phyloP scores from a whole-genome alignment of 1,140 invertebrate genomes.

The Lethocerus indicus region DNA sequence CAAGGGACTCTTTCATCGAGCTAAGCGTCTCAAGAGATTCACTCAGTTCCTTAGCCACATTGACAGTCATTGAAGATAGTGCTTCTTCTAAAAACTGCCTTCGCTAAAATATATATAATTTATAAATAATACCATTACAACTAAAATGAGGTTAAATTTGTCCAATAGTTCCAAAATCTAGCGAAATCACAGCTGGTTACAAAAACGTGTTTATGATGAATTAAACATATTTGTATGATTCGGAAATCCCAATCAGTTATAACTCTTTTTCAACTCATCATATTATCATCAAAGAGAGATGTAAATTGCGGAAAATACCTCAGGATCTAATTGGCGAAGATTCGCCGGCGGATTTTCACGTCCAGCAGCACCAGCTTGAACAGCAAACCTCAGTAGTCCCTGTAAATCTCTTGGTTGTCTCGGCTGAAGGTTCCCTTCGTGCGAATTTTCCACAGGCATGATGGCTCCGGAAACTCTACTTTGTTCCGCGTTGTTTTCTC shows the following conservation, averaged over 20 bases:
- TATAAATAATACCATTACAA: background rate
- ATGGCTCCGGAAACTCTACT: too few relatives aligned
- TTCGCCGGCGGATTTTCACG: background rate
- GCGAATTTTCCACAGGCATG: too few relatives aligned
- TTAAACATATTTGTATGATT: background rate
- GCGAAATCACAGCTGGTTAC: background rate
- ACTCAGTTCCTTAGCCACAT: slow-evolving; percentile 6
- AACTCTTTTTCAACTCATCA: background rate
- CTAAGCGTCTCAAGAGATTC: slow-evolving; percentile 7
- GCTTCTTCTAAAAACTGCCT: slow-evolving; percentile 10
- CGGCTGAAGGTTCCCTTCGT: too few relatives aligned
- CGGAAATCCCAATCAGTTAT: background rate
- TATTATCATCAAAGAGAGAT: background rate
- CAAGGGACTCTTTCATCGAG: background rate
- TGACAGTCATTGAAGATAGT: slow-evolving; percentile 9
- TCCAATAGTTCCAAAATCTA: background rate
- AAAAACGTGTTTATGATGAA: background rate
- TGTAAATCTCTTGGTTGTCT: slow-evolving; percentile 12
- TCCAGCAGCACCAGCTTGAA: slow-evolving; percentile 7
- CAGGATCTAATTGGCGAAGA: slow-evolving; percentile 2
- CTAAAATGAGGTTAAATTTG: background rate
- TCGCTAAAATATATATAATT: slow-evolving; percentile 1
- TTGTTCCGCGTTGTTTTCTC: too few relatives aligned
- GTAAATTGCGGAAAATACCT: slow-evolving; percentile 2
- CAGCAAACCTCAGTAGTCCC: slow-evolving; percentile 12